Evolutionary conservation across 1,140 invertebrate genomes (phyloP).

Genomic region (Ips typographus): DNA sequence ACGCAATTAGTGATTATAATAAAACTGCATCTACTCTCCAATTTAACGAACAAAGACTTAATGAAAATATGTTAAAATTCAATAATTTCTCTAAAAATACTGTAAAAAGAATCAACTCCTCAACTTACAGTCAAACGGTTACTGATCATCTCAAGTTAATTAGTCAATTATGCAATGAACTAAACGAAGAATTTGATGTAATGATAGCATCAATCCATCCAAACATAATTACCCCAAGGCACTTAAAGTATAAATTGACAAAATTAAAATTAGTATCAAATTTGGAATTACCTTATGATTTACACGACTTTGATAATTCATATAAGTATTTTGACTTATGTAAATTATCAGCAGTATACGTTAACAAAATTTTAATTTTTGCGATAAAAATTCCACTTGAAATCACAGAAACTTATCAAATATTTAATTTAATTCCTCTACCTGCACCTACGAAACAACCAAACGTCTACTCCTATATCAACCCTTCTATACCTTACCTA

Average conservation of each 20-base stretch:
- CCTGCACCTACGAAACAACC: neutral
- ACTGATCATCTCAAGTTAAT: constrained; percentile 24
- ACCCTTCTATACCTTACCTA: constrained; percentile 19
- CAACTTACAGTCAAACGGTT: neutral
- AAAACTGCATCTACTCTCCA: too few relatives aligned
- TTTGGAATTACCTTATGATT: neutral
- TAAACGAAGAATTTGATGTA: neutral
- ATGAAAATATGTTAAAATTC: too few relatives aligned
- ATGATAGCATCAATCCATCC: constrained; percentile 29
- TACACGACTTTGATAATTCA: constrained; percentile 4
- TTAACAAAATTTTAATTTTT: constrained; percentile 11
- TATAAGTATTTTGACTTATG: constrained; percentile 17
- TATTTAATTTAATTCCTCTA: constrained; percentile 17
- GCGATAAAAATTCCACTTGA: constrained; percentile 16
- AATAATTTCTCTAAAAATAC: too few relatives aligned
- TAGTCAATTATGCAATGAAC: constrained; percentile 20
- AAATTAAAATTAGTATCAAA: too few relatives aligned
- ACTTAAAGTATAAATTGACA: neutral
- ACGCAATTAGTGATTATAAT: too few relatives aligned
- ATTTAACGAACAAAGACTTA: too few relatives aligned
- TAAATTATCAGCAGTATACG: constrained; percentile 5
- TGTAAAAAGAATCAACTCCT: too few relatives aligned
- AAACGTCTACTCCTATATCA: constrained; percentile 20
- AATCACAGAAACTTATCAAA: neutral
- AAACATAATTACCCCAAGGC: constrained; percentile 14